A percentile compares a stretch with the other conserved stretches of the same genome.
These are phyloP conservation scores for Columbina picui DNA, from an alignment of 2,113 vertebrate species.

Conservation along the genomic window DNA sequence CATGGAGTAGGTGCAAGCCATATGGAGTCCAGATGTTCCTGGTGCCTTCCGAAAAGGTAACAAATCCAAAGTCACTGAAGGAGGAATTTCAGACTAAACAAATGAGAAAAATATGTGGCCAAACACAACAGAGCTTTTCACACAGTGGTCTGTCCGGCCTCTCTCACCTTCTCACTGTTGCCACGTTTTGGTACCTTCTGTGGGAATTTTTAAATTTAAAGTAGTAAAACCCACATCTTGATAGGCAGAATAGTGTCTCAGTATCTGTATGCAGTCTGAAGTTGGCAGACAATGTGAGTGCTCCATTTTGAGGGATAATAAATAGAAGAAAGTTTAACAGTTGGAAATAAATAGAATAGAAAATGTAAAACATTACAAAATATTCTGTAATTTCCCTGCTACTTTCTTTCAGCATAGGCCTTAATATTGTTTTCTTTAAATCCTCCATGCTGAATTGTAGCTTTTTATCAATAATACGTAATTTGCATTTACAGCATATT, in stretches of 20 bases:
- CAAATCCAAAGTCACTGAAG: constrained; percentile 39
- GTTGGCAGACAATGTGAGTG: background rate
- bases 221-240: background rate
- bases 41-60: constrained; percentile 44
- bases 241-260: background rate
- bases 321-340: background rate
- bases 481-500: constrained; percentile 10
- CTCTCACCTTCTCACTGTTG: background rate
- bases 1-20: constrained; percentile 1
- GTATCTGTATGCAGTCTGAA: background rate
- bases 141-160: background rate
- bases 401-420: background rate
- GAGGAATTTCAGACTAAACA: constrained; percentile 77
- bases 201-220: constrained; percentile 28
- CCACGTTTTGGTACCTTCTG: rapidly evolving
- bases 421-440: background rate
- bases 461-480: constrained; percentile 32
- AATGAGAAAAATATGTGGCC: constrained; percentile 51
- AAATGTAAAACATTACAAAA: background rate
- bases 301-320: background rate
- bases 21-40: constrained; percentile 76
- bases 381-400: background rate
- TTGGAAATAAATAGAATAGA: background rate
- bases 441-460: background rate
- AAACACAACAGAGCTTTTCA: constrained; percentile 57